phyloP scores from a whole-genome alignment of 2,888 invertebrate genomes.

The Xanthostigma xanthostigma region DNA sequence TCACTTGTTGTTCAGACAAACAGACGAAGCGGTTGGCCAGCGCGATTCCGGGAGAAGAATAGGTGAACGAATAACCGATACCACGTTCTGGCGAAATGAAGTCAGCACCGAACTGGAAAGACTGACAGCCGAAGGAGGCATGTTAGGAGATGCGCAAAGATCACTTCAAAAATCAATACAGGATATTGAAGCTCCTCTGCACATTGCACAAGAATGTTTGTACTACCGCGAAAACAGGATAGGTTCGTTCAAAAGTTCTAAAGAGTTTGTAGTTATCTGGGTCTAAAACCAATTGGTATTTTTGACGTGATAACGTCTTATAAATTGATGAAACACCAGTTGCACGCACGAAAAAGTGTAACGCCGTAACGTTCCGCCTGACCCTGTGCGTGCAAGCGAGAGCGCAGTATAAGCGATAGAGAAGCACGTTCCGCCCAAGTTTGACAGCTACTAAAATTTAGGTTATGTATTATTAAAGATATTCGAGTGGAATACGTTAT shows the following conservation, averaged over 20 bases:
- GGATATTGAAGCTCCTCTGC: slow-evolving; percentile 78
- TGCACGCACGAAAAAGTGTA: too few species aligned
- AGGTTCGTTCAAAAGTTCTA: slow-evolving; percentile 29
- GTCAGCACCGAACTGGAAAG: slow-evolving; percentile 72
- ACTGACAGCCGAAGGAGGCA: slow-evolving; percentile 62
- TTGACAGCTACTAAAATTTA: too few species aligned
- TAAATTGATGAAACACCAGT: too few species aligned
- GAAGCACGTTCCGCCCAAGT: too few species aligned
- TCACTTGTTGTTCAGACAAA: slow-evolving; percentile 37
- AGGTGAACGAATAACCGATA: slow-evolving; percentile 82
- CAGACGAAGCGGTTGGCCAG: slow-evolving; percentile 65
- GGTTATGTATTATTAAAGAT: too few species aligned
- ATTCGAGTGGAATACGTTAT: too few species aligned
- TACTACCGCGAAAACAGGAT: slow-evolving; percentile 83
- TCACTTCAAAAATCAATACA: slow-evolving; percentile 54
- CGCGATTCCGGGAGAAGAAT: slow-evolving; percentile 74
- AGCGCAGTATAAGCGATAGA: too few species aligned
- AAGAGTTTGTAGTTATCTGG: too few species aligned
- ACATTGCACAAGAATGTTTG: slow-evolving; percentile 86
- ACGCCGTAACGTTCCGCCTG: too few species aligned
- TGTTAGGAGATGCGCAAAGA: slow-evolving; percentile 52
- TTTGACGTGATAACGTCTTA: too few species aligned
- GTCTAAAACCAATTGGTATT: too few species aligned
- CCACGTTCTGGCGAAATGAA: slow-evolving; percentile 89
- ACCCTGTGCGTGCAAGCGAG: too few species aligned